These are phyloP conservation scores for Mastacembelus armatus DNA, from an alignment of 2,797 vertebrate species.

Conservation along the genomic window DNA sequence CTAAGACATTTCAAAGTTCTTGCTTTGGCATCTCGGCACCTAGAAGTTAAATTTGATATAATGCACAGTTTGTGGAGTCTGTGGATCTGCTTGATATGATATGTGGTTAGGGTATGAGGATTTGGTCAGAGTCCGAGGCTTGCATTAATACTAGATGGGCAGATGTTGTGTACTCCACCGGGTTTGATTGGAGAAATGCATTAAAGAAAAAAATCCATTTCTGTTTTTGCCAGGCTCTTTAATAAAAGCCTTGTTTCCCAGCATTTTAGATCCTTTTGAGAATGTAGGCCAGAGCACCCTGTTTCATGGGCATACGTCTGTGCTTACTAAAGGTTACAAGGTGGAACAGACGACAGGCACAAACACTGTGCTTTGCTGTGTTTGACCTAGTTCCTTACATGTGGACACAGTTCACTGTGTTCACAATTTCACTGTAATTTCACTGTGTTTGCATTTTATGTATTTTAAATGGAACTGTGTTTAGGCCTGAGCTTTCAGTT, in stretches of 20 bases:
- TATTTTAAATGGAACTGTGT: background rate
- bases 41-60: too few species aligned
- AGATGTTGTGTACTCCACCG: background rate
- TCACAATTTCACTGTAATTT: too few species aligned
- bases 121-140: background rate
- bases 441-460: too few species aligned
- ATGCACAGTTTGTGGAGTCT: too few species aligned
- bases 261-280: background rate
- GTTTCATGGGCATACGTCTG: background rate
- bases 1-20: too few species aligned
- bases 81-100: too few species aligned
- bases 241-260: conserved; percentile 4
- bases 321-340: background rate
- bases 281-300: conserved; percentile 1
- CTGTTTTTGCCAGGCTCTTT: background rate
- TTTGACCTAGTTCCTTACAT: conserved; percentile 22
- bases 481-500: too few species aligned
- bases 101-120: background rate
- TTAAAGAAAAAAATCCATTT: background rate
- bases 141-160: background rate
- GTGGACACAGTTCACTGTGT: too few species aligned
- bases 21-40: too few species aligned
- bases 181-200: background rate
- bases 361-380: background rate
- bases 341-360: background rate